These are phyloP conservation scores for Polydrusus cervinus DNA, from an alignment of 2,888 invertebrate genomes.

Conservation along the genomic window DNA sequence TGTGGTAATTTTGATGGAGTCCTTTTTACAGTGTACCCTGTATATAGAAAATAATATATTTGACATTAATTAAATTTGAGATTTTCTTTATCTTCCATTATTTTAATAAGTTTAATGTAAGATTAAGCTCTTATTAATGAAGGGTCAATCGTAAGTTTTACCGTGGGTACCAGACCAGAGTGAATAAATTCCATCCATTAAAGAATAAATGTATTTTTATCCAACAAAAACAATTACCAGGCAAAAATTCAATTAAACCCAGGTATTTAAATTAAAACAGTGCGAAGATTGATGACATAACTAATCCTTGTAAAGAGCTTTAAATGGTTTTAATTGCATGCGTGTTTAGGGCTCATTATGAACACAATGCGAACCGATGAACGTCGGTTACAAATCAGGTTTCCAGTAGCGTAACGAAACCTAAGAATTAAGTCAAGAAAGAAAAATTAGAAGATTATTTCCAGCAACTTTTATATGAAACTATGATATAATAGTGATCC, in stretches of 20 bases:
- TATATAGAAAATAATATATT: no score
- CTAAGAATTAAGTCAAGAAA: no score
- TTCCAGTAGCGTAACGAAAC: slow-evolving; percentile 27
- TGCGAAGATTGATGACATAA: slow-evolving; percentile 51
- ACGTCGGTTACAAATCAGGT: slow-evolving; percentile 48
- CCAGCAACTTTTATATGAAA: no score
- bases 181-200: neutral
- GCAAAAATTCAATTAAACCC: slow-evolving; percentile 43
- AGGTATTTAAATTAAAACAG: slow-evolving; percentile 44
- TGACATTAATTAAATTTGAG: no score
- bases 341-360: slow-evolving; percentile 53
- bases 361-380: slow-evolving; percentile 43
- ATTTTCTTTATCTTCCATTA: no score
- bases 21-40: no score
- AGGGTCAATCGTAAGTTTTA: no score
- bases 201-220: neutral
- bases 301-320: slow-evolving; percentile 52
- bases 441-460: no score
- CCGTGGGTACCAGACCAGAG: neutral
- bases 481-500: no score
- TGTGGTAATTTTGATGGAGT: no score
- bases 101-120: no score
- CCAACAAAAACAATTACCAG: neutral
- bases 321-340: slow-evolving; percentile 55
- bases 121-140: no score